Evolutionary conservation across 1,140 invertebrate species (phyloP).

Genomic region (Micrasema minimum): DNA sequence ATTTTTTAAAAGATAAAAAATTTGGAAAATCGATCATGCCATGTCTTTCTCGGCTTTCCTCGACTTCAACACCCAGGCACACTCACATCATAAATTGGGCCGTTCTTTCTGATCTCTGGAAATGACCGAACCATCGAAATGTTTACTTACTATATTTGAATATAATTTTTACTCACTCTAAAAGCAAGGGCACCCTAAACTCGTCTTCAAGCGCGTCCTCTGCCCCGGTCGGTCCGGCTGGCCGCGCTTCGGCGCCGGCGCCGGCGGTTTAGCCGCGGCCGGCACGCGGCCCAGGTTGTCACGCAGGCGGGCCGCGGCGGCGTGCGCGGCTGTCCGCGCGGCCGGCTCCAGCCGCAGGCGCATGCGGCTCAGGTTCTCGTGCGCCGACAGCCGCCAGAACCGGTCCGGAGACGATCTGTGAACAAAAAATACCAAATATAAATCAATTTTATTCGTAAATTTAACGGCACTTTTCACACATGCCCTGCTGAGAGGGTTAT

Average conservation of each 20-base stretch:
- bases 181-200: conserved; percentile 51
- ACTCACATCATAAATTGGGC: no score
- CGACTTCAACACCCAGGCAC: no score
- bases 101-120: no score
- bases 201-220: conserved; percentile 56
- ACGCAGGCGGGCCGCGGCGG: conserved; percentile 72
- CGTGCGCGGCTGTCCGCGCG: conserved; percentile 67
- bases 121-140: no score
- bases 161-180: conserved; percentile 51
- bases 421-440: no score
- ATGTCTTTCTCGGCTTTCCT: no score
- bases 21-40: no score
- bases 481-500: no score
- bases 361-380: conserved; percentile 75
- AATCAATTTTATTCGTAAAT: no score
- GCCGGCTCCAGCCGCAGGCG: conserved; percentile 70
- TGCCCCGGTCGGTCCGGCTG: conserved; percentile 32
- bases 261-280: conserved; percentile 6
- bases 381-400: conserved; percentile 71
- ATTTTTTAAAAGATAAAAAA: no score
- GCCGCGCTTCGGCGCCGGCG: conserved; percentile 12
- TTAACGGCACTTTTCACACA: no score
- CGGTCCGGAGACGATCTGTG: conserved; percentile 56
- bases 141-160: no score
- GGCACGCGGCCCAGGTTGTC: conserved; percentile 65